Conservation (phyloP, 2,888 invertebrate genomes). For the Drosophila monieri region DNA sequence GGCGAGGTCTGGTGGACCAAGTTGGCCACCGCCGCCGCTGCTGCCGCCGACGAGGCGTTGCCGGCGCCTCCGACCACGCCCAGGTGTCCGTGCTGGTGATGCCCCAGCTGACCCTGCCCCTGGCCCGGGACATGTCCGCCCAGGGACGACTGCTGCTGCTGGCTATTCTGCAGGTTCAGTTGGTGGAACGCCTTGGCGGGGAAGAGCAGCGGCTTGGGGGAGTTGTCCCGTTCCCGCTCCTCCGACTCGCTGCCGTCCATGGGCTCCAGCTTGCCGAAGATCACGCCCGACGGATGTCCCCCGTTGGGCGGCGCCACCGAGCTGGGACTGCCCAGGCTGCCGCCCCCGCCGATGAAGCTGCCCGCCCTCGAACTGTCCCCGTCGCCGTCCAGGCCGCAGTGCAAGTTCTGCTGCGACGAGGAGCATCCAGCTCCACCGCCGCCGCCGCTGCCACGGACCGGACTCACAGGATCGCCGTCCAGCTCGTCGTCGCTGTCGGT, state of each 20-base stretch:
- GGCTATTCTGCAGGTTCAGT: conserved; percentile 72
- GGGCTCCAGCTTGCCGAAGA: conserved; percentile 44
- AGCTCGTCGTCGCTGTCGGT: conserved; percentile 89
- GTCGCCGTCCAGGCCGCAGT: conserved; percentile 57
- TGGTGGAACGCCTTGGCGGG: conserved; percentile 72
- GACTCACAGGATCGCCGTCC: conserved; percentile 84
- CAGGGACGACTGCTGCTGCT: conserved; percentile 42
- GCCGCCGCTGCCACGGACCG: conserved; percentile 48
- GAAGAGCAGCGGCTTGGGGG: conserved; percentile 64
- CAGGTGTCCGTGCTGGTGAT: conserved; percentile 36
- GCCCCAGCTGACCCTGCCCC: conserved; percentile 6
- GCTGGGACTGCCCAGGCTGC: conserved; percentile 70
- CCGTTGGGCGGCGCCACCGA: conserved; percentile 61
- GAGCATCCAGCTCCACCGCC: conserved; percentile 3
- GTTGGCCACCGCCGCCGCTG: conserved; percentile 74
- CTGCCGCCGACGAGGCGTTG: conserved; percentile 60
- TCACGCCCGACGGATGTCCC: conserved; percentile 10
- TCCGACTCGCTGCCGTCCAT: conserved; percentile 59
- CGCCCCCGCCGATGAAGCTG: conserved; percentile 68
- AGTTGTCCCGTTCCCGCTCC: conserved; percentile 54
- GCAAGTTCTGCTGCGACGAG: conserved; percentile 50
- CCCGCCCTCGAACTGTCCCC: conserved; percentile 70
- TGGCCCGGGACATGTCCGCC: conserved; percentile 8
- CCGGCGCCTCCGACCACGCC: conserved; percentile 46
- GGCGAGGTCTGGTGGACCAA: conserved; percentile 84